These are phyloP conservation scores for Euzetes globulus DNA, from an alignment of 2,888 invertebrate species.

Conservation along the genomic window DNA sequence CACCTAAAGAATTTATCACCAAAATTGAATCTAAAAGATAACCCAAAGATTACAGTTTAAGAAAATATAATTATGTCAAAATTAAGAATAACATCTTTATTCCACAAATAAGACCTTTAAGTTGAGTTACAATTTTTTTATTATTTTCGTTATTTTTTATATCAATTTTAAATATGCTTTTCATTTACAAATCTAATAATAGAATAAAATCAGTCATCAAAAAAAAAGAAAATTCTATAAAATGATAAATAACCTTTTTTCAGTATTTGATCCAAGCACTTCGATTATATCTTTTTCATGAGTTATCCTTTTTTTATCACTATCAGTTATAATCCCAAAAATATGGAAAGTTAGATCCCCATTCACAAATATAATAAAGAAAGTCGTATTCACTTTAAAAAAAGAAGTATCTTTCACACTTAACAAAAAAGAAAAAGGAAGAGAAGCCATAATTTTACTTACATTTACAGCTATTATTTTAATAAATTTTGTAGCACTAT, in stretches of 20 bases:
- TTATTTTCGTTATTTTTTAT: no score
- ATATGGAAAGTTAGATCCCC: no score
- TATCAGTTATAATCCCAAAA: no score
- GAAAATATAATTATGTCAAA: slow-evolving; percentile 60
- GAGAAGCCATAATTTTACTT: slow-evolving; percentile 54
- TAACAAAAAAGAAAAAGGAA: slow-evolving; percentile 50
- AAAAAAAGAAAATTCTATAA: no score
- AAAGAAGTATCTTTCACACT: slow-evolving; percentile 53
- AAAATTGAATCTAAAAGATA: slow-evolving; percentile 62
- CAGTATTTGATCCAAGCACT: slow-evolving; percentile 60
- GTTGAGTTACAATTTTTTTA: slow-evolving; percentile 51
- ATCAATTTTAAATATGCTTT: no score
- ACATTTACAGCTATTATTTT: slow-evolving; percentile 57
- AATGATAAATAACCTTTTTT: slow-evolving; percentile 56
- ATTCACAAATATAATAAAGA: background rate
- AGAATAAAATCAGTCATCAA: no score
- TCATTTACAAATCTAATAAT: slow-evolving; percentile 43
- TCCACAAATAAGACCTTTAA: slow-evolving; percentile 61
- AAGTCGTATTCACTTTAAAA: background rate
- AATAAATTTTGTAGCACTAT: slow-evolving; percentile 62
- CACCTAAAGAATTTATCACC: slow-evolving; percentile 59
- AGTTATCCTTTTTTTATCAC: slow-evolving; percentile 54
- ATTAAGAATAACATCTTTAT: slow-evolving; percentile 55
- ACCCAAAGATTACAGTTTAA: slow-evolving; percentile 61
- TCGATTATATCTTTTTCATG: slow-evolving; percentile 56